Base-by-base conservation (phyloP, 2,888 invertebrate species). In the Drosophila mimetica region DNA sequence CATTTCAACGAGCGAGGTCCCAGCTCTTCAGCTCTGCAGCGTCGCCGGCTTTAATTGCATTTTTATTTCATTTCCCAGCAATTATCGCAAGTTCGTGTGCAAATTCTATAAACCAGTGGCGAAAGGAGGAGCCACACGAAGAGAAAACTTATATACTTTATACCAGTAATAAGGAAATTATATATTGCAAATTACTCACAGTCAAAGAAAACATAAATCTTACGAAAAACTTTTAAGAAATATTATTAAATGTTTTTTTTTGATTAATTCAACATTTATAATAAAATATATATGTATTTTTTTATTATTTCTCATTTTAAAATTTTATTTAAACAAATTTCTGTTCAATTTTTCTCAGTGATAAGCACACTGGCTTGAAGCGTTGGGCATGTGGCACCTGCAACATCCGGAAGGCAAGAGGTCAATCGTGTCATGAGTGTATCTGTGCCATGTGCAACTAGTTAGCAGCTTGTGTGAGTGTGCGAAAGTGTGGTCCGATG, bases 51-150 rank as follows among this genome's bases (percentile, higher is more conserved):
- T 84, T 89, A 89, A 89, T 89, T 88, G 89, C 88, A 89, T 89
- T 89, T 89, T 85, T 83, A 88, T 88, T 88, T 89, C 79, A 89
- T 89, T 89, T 89, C 75, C 77, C 77, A 86, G 89, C 88, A 89
- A 89, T 89, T 89, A 89, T 86, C 76, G 79, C 79, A 74, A 72
- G 79, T 87, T 77, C 77, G 73, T 80, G 85, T 74, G 80, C 77
- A 78, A 82, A 75, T 81, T 76, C 50, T 77, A 76, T 85, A 79
- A 82, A 74, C 72, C 72, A 69, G 55, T 47, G 69, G 4, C 32
- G 53, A 41, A 13, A 36, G 28, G 8, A 58, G 16, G 22, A 8
- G 11, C 0, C 36, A 54, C 55, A 54, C 34, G 1, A n/a, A n/a
- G 4, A 22, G 55, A 44, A 48, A 34, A 13, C 2, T n/a, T 18